Conservation (phyloP, 1,140 invertebrate species). For the Diachasmimorpha longicaudata region DNA sequence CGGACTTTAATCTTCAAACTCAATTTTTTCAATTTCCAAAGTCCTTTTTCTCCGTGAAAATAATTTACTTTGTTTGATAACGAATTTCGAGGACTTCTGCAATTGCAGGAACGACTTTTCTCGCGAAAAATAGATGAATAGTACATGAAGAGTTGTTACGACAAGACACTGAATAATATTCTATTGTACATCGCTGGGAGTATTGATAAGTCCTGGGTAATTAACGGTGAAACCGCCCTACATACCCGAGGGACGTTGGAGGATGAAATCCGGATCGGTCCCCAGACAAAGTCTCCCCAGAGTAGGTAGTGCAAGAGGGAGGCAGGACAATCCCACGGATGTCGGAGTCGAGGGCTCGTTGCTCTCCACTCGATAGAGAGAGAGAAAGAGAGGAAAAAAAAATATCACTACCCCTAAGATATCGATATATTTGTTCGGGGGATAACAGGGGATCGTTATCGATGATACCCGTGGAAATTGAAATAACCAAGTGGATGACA, state of each 20-base stretch:
- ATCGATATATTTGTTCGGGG: slow-evolving; percentile 15
- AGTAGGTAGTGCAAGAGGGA: slow-evolving; percentile 1
- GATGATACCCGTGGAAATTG: slow-evolving; percentile 45
- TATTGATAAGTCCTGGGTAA: slow-evolving; percentile 47
- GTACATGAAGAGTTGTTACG: slow-evolving; percentile 10
- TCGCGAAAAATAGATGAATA: background rate
- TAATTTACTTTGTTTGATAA: no score
- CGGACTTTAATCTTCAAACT: no score
- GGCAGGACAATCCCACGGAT: slow-evolving; percentile 24
- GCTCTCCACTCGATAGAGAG: background rate
- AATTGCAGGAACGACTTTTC: no score
- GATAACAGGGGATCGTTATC: slow-evolving; percentile 42
- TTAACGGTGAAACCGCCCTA: slow-evolving; percentile 47
- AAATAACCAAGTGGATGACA: slow-evolving; percentile 17
- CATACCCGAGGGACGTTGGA: slow-evolving; percentile 38
- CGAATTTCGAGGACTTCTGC: no score
- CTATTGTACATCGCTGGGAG: slow-evolving; percentile 11
- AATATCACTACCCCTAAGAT: background rate
- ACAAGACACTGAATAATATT: slow-evolving; percentile 12
- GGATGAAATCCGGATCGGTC: slow-evolving; percentile 52
- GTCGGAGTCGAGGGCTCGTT: slow-evolving; percentile 1
- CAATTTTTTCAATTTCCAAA: no score
- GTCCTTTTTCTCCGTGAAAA: no score
- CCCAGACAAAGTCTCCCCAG: slow-evolving; percentile 29
- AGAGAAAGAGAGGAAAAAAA: no score